These are phyloP conservation scores for Pseudorasbora parva DNA, from an alignment of 2,113 vertebrate genomes.

Conservation along the genomic window DNA sequence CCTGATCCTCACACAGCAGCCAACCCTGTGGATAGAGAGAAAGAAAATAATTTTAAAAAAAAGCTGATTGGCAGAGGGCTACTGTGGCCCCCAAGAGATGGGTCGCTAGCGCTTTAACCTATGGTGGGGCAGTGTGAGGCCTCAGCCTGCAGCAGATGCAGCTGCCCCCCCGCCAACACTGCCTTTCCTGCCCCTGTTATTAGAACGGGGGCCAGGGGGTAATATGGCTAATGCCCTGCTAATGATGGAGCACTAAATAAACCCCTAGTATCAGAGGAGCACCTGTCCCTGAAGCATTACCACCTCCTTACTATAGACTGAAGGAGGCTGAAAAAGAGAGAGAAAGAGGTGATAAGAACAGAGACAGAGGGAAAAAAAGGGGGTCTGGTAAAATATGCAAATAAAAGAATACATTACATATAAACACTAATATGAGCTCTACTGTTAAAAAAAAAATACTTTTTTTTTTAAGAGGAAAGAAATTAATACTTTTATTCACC, in stretches of 20 bases:
- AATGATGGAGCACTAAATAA: constrained; percentile 74
- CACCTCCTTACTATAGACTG: constrained; percentile 27
- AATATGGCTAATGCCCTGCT: constrained; percentile 78
- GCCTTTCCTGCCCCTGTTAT: constrained; percentile 73
- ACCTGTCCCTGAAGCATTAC: constrained; percentile 67
- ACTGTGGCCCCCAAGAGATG: neutral
- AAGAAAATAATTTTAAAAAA: constrained; percentile 29
- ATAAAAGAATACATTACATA: neutral
- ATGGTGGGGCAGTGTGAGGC: constrained; percentile 42
- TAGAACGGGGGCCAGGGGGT: constrained; percentile 67
- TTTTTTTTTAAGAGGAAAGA: neutral
- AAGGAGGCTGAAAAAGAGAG: neutral
- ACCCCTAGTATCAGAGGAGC: constrained; percentile 69
- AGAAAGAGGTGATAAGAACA: neutral
- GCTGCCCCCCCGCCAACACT: constrained; percentile 63
- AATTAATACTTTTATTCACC: neutral
- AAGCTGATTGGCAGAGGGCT: constrained; percentile 24
- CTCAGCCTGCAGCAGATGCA: constrained; percentile 77
- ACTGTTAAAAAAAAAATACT: neutral
- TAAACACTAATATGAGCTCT: neutral
- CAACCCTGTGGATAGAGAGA: constrained; percentile 80
- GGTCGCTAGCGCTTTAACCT: constrained; percentile 16
- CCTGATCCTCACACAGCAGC: constrained; percentile 93
- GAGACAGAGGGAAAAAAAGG: neutral
- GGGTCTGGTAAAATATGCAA: neutral